These are phyloP conservation scores for Dasysyrphus tricinctus DNA, from an alignment of 2,888 invertebrate species.

Conservation along the genomic window DNA sequence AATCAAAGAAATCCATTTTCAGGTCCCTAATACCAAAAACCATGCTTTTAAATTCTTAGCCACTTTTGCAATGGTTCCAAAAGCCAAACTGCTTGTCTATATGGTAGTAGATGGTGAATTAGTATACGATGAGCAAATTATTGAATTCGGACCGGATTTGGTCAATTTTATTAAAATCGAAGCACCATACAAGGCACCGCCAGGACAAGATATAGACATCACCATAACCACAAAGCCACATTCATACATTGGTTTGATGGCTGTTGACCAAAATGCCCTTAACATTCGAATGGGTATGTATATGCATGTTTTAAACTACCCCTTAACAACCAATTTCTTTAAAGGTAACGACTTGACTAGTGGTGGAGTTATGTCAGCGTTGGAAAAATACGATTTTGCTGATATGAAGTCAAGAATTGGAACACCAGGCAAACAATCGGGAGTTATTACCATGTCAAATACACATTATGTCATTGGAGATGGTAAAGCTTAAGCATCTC, in stretches of 20 bases:
- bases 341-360: conserved; percentile 81
- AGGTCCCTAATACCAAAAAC: conserved; percentile 80
- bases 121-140: conserved; percentile 93
- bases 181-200: conserved; percentile 87
- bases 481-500: conserved; percentile 69
- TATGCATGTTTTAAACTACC: background rate
- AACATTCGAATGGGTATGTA: conserved; percentile 87
- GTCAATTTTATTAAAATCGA: conserved; percentile 91
- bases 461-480: conserved; percentile 80
- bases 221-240: conserved; percentile 92
- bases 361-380: conserved; percentile 79
- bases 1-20: background rate
- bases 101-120: conserved; percentile 91
- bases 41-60: conserved; percentile 86
- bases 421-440: conserved; percentile 81
- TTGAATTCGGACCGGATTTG: conserved; percentile 90
- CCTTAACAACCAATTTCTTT: background rate
- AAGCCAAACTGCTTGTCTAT: conserved; percentile 92
- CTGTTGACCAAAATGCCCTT: conserved; percentile 92
- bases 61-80: conserved; percentile 92
- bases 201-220: conserved; percentile 91
- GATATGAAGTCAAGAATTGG: conserved; percentile 79
- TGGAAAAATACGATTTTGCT: conserved; percentile 79
- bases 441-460: conserved; percentile 82
- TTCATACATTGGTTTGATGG: conserved; percentile 94